Evolutionary conservation across 2,888 invertebrate genomes (phyloP).

Genomic region (Mongoloraphidia duomilia): DNA sequence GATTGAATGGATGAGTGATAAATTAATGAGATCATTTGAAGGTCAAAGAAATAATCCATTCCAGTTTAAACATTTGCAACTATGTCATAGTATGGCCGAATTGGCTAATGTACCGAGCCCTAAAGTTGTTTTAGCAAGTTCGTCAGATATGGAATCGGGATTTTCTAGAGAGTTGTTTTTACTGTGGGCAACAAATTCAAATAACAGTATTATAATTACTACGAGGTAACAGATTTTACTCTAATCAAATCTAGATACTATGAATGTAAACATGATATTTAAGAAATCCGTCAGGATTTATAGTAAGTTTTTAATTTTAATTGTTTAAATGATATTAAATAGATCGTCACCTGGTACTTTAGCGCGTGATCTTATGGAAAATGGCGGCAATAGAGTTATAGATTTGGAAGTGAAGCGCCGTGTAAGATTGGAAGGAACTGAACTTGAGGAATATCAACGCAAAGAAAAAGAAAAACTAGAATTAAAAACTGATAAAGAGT

Average conservation of each 20-base stretch:
- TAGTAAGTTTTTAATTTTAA: constrained; percentile 1
- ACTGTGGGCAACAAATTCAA: constrained; percentile 82
- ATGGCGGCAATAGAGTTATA: constrained; percentile 55
- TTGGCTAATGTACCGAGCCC: constrained; percentile 76
- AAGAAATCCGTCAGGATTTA: background rate
- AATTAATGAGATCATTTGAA: constrained; percentile 84
- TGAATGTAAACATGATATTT: too few relatives aligned
- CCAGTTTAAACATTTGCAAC: constrained; percentile 82
- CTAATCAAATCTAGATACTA: too few relatives aligned
- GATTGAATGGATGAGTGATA: constrained; percentile 99
- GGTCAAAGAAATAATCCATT: constrained; percentile 90
- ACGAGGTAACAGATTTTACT: constrained; percentile 40
- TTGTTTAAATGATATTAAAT: constrained; percentile 5
- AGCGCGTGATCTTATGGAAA: constrained; percentile 64
- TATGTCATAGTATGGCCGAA: constrained; percentile 86
- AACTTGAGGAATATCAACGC: constrained; percentile 60
- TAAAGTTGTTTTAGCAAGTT: constrained; percentile 90
- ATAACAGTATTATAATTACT: constrained; percentile 90
- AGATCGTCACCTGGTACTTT: constrained; percentile 71
- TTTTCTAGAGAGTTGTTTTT: constrained; percentile 89
- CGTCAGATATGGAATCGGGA: constrained; percentile 88
- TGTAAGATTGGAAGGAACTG: constrained; percentile 60
- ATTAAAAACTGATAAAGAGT: constrained; percentile 21
- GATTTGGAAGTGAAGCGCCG: constrained; percentile 55
- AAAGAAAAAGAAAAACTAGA: constrained; percentile 41